Evolutionary conservation across 1,140 invertebrate species (phyloP).

Genomic region (Macrostomum lignano): DNA sequence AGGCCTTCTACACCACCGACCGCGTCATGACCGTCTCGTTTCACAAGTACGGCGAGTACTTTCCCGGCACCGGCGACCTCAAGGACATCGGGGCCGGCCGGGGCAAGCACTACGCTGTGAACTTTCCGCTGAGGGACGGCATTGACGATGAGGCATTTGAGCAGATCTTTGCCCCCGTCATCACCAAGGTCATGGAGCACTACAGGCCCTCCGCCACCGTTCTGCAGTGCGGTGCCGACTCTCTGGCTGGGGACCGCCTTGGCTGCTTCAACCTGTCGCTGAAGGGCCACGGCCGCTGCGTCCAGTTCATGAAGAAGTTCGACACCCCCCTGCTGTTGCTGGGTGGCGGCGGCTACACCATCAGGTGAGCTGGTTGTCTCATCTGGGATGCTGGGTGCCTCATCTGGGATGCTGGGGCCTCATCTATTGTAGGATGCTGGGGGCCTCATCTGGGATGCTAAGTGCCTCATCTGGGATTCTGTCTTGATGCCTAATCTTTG

Average conservation of each 20-base stretch:
- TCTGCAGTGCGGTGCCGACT: conserved; percentile 76
- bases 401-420: too few relatives aligned
- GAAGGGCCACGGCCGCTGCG: conserved; percentile 78
- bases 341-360: conserved; percentile 87
- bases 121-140: conserved; percentile 82
- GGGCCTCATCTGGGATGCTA: too few relatives aligned
- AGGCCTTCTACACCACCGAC: conserved; percentile 92
- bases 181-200: conserved; percentile 54
- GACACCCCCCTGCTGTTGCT: conserved; percentile 75
- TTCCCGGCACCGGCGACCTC: conserved; percentile 55
- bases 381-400: too few relatives aligned
- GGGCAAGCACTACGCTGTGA: conserved; percentile 95
- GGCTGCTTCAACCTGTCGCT: conserved; percentile 62
- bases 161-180: conserved; percentile 65
- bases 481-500: too few relatives aligned
- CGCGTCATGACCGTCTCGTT: conserved; percentile 97
- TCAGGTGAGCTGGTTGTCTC: too few relatives aligned
- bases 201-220: conserved; percentile 87
- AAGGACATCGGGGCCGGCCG: conserved; percentile 85
- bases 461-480: too few relatives aligned
- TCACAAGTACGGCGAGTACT: conserved; percentile 92
- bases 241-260: conserved; percentile 63
- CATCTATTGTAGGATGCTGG: too few relatives aligned
- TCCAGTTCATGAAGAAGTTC: conserved; percentile 85
- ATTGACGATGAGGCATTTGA: conserved; percentile 95